Evolutionary conservation across 2,113 vertebrate species (phyloP), one percentile per base, ranked within the genome.

Genomic region (Nothoprocta pentlandii): DNA sequence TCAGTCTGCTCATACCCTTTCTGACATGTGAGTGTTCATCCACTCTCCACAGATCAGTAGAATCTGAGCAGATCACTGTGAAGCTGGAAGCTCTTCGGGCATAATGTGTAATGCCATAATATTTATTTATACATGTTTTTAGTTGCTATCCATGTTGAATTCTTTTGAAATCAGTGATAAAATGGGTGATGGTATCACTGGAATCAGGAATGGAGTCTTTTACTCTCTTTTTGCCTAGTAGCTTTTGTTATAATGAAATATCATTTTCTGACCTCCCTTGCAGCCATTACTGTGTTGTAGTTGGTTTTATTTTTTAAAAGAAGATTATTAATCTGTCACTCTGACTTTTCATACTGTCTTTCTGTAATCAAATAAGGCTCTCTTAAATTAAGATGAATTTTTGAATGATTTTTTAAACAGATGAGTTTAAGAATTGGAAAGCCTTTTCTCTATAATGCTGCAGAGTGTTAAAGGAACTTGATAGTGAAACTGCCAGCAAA

Each of bases 51-150:
- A 83, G 47, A 64, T 80, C 13, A 73, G 85, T 76, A 39, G 21
- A 71, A 34, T 68, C 16, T 49, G 47, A 63, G 47, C 28, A 73
- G 76, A 80, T 90, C n/a, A 66, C 44, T 53, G 58, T 32, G 56
- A 67, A 87, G 10, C 3, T 80, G 64, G 63, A 88, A 77, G 9
- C 25, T 93, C 68, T 58, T 92, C 34, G 54, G 64, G 76, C 54
- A 70, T 74, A 69, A 83, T 74, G 68, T 46, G 41, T 92, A 75
- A 75, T 82, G 34, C 11, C 56, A 13, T 76, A 67, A 42, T 85
- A 56, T 44, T 81, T 84, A 39, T 70, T 81, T 92, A 53, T 74
- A 42, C 12, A 83, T 88, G 22, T 83, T 83, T 88, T 36, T 34
- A 63, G 14, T 62, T 77, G 47, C 36, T 74, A 47, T 74, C 23